Conservation (phyloP, 2,888 invertebrate genomes). For the Gandaritis pyraliata region DNA sequence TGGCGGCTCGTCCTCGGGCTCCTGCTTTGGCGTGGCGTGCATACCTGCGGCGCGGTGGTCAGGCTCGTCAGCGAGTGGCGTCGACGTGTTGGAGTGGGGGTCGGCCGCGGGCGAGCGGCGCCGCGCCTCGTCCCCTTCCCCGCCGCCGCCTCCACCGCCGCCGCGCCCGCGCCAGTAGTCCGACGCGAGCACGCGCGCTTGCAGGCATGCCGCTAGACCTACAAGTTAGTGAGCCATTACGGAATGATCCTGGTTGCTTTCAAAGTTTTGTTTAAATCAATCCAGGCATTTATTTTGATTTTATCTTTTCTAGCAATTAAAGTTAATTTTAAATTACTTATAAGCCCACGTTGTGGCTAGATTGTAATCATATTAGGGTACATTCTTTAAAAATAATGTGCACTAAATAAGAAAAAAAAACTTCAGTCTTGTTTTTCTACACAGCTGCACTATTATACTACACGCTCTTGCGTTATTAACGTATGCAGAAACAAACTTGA, state of each 20-base stretch:
- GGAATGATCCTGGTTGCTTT: not conserved
- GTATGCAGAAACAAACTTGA: no score
- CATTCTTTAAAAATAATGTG: no score
- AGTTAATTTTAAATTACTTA: no score
- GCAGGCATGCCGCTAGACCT: slow-evolving; percentile 93
- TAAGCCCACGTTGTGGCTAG: no score
- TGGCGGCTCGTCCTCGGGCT: slow-evolving; percentile 29
- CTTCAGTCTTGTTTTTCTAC: no score
- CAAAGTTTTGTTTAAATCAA: not conserved
- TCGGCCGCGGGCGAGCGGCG: slow-evolving; percentile 84
- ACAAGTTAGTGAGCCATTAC: slow-evolving; percentile 40
- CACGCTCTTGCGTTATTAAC: no score
- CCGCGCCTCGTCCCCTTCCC: slow-evolving; percentile 53
- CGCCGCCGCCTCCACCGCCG: slow-evolving; percentile 49
- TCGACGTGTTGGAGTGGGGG: slow-evolving; percentile 88
- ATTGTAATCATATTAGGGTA: no score
- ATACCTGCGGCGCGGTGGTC: slow-evolving; percentile 57
- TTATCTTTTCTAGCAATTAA: not conserved
- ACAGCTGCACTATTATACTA: no score
- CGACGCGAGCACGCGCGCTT: slow-evolving; percentile 89
- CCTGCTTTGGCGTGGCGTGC: slow-evolving; percentile 34
- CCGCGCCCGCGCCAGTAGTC: slow-evolving; percentile 85
- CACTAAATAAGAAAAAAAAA: no score
- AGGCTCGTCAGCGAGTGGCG: slow-evolving; percentile 85
- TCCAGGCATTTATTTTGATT: not conserved